Conservation (phyloP, 2,888 invertebrate genomes). For the Arge pagana region DNA sequence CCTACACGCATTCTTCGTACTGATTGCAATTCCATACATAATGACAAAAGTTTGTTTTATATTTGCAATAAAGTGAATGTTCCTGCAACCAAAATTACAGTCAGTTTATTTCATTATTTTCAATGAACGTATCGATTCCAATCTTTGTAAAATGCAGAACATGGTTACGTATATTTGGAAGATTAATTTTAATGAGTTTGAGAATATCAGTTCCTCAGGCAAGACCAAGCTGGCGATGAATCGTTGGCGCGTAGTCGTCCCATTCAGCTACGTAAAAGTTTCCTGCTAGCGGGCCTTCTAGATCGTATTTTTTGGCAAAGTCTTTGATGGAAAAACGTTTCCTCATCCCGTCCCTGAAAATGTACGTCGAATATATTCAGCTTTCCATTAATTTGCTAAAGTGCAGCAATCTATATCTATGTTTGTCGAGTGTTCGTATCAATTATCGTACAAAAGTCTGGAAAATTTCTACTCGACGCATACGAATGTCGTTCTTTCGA, state of each 20-base stretch:
- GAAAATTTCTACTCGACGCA: too few species aligned
- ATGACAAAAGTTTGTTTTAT: constrained; percentile 37
- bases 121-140: neutral
- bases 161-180: neutral
- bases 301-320: constrained; percentile 64
- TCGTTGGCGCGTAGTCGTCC: constrained; percentile 65
- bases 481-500: too few species aligned
- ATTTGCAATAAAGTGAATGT: constrained; percentile 35
- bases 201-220: too few species aligned
- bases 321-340: constrained; percentile 64
- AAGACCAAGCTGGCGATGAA: constrained; percentile 54
- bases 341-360: constrained; percentile 59
- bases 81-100: constrained; percentile 18
- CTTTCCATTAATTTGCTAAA: too few species aligned
- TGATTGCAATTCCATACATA: constrained; percentile 15
- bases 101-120: constrained; percentile 4
- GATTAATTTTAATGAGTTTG: too few species aligned
- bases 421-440: too few species aligned
- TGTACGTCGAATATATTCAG: too few species aligned
- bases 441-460: too few species aligned
- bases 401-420: too few species aligned
- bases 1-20: too few species aligned
- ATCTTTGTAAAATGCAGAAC: neutral
- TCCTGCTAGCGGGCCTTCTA: constrained; percentile 66
- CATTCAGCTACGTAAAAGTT: constrained; percentile 67